Conservation (phyloP, 2,113 vertebrate genomes). For the Australoheros scitulus region DNA sequence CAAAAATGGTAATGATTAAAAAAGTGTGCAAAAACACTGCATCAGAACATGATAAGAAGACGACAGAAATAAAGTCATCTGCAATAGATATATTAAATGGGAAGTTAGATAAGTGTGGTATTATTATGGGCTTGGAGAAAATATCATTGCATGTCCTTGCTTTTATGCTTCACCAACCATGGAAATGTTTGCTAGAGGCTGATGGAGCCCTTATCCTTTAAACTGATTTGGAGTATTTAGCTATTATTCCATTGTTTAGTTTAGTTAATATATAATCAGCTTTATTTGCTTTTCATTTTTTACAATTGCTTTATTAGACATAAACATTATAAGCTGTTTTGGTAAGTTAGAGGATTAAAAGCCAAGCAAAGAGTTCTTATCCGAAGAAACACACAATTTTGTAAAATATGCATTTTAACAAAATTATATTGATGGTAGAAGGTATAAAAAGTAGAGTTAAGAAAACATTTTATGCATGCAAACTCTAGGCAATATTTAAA, state of each 20-base stretch:
- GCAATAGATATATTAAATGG: background rate
- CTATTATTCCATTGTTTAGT: background rate
- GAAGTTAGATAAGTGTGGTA: background rate
- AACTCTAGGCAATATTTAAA: background rate
- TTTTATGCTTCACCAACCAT: background rate
- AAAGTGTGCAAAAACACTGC: background rate
- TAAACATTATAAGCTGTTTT: background rate
- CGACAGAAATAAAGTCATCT: background rate
- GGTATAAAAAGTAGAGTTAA: background rate
- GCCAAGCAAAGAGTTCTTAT: background rate
- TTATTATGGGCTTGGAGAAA: background rate
- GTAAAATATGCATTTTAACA: background rate
- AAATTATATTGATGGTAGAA: background rate
- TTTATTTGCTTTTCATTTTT: background rate
- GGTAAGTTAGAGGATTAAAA: background rate
- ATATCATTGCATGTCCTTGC: background rate
- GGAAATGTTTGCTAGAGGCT: background rate
- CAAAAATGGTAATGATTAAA: background rate
- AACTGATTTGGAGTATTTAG: background rate
- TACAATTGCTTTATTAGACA: background rate
- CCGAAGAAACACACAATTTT: background rate
- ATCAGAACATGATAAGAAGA: background rate
- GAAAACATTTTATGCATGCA: background rate
- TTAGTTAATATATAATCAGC: background rate
- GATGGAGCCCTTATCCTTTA: background rate